phyloP scores from a whole-genome alignment of 2,888 invertebrate species.

The Choreutis nemorana region DNA sequence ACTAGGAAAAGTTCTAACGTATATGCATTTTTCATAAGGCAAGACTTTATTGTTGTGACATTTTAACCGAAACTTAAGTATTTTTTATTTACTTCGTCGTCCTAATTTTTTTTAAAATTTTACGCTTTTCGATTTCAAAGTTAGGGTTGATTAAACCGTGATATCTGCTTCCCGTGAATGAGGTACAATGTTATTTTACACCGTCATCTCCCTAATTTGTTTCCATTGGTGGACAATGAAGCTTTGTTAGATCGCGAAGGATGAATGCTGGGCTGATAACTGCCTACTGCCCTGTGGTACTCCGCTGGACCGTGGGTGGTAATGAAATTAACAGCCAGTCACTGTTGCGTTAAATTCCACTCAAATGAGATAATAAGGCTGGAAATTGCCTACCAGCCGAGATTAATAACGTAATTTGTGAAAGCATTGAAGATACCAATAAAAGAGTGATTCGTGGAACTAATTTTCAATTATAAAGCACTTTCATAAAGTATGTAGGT shows the following conservation, averaged over 20 bases:
- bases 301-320: conserved; percentile 39
- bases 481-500: no score
- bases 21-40: no score
- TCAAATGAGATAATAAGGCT: conserved; percentile 41
- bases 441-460: conserved; percentile 10
- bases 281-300: conserved; percentile 11
- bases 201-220: conserved; percentile 48
- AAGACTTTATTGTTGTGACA: no score
- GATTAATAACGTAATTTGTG: conserved; percentile 20
- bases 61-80: no score
- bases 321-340: conserved; percentile 53
- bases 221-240: conserved; percentile 41
- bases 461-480: conserved; percentile 10
- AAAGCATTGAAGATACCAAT: conserved; percentile 15
- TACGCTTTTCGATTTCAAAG: no score
- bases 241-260: conserved; percentile 26
- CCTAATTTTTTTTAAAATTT: no score
- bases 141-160: no score
- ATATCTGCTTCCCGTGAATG: conserved; percentile 18
- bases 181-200: conserved; percentile 22
- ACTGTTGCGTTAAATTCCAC: conserved; percentile 55
- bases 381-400: conserved; percentile 12
- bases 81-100: no score
- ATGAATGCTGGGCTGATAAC: conserved; percentile 11
- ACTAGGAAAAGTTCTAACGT: no score